These are phyloP conservation scores for Dusona sp. DNA, from an alignment of 2,888 invertebrate species.

Conservation along the genomic window DNA sequence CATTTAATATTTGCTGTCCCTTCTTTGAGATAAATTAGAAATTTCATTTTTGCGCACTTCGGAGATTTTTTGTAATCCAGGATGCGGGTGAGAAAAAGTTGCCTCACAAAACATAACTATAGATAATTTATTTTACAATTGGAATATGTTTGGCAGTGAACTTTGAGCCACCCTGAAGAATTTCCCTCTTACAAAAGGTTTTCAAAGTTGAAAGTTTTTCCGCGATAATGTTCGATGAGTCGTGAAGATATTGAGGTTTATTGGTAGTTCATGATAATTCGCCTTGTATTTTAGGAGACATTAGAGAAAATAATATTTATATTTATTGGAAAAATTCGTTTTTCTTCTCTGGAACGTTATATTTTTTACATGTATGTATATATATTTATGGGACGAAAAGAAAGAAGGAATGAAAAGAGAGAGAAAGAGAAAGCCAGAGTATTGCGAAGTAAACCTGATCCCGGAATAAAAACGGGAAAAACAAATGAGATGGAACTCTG, in stretches of 20 bases:
- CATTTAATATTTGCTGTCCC: background rate
- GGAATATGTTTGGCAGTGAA: background rate
- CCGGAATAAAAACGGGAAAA: background rate
- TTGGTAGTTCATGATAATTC: background rate
- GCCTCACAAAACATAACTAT: background rate
- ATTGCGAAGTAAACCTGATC: background rate
- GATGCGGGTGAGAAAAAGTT: background rate
- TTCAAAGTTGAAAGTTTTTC: background rate
- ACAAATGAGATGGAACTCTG: conserved; percentile 22
- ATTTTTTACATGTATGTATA: background rate
- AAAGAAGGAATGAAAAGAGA: background rate
- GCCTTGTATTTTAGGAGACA: too few species aligned
- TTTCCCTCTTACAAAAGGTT: background rate
- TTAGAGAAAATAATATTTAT: too few species aligned
- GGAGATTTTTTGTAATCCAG: background rate
- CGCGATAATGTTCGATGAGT: background rate
- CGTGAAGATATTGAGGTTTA: background rate
- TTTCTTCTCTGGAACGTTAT: background rate
- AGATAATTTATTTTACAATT: background rate
- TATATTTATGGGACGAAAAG: background rate
- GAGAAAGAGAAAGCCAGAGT: background rate
- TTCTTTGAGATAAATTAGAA: background rate
- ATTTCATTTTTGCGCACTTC: background rate
- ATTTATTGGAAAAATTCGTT: too few species aligned
- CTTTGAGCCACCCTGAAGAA: background rate